Evolutionary conservation across 2,888 invertebrate genomes (phyloP).

Genomic region (Hanleya hanleyi): DNA sequence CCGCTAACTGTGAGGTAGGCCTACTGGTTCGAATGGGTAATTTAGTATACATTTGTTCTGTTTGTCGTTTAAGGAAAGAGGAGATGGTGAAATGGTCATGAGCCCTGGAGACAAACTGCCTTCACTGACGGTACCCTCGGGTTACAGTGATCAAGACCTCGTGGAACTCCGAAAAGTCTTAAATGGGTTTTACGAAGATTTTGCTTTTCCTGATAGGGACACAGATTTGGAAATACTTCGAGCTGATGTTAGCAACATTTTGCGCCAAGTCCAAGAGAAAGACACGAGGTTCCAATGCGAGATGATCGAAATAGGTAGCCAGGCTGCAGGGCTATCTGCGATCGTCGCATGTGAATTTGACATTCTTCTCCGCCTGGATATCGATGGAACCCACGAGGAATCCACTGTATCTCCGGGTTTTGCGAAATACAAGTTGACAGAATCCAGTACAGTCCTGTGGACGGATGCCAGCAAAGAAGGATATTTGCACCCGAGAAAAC

Average conservation of each 20-base stretch:
- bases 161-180: neutral
- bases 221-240: neutral
- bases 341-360: neutral
- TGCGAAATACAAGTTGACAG: neutral
- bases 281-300: neutral
- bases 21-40: too few relatives aligned
- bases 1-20: too few relatives aligned
- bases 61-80: too few relatives aligned
- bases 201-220: neutral
- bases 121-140: too few relatives aligned
- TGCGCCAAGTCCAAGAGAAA: neutral
- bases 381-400: neutral
- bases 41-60: too few relatives aligned
- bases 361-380: neutral
- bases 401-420: neutral
- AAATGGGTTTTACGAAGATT: neutral
- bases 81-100: too few relatives aligned
- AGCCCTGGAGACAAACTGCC: too few relatives aligned
- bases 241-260: neutral
- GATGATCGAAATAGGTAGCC: neutral
- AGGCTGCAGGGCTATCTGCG: neutral
- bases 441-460: neutral
- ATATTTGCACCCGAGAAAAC: neutral
- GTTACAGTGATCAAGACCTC: too few relatives aligned
- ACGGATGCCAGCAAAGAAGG: neutral